These are phyloP conservation scores for Dicyrtomina minuta DNA, from an alignment of 2,888 invertebrate genomes.

Conservation along the genomic window DNA sequence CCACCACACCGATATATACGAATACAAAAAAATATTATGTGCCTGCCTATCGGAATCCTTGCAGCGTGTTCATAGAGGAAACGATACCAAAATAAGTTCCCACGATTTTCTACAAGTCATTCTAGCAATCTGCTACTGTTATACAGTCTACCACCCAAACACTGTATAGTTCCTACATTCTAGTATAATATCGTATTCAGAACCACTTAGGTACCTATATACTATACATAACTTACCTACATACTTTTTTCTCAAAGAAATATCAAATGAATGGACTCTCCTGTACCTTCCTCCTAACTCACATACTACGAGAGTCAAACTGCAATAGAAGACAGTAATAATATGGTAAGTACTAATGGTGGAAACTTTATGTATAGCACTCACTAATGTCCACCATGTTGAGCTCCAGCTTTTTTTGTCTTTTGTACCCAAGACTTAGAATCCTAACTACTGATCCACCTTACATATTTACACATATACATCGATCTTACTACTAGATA, in stretches of 20 bases:
- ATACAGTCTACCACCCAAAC: too few species aligned
- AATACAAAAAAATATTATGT: too few species aligned
- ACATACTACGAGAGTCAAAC: slow-evolving; percentile 13
- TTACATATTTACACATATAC: not conserved
- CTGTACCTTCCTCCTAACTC: not conserved
- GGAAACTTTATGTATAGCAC: slow-evolving; percentile 18
- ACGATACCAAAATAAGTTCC: too few species aligned
- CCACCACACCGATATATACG: too few species aligned
- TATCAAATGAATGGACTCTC: not conserved
- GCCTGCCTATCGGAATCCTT: too few species aligned
- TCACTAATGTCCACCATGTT: slow-evolving; percentile 9
- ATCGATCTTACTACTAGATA: not conserved
- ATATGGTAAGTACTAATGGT: slow-evolving; percentile 13
- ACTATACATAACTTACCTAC: slow-evolving; percentile 6
- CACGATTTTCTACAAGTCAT: too few species aligned
- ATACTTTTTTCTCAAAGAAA: not conserved
- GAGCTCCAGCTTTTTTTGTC: not conserved
- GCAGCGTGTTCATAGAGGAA: too few species aligned
- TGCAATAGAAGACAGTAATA: slow-evolving; percentile 20
- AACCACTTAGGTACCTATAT: too few species aligned
- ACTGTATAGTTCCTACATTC: too few species aligned
- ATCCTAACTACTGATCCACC: not conserved
- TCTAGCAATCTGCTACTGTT: too few species aligned
- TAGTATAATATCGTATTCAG: too few species aligned
- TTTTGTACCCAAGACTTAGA: not conserved